Evolutionary conservation across 2,113 vertebrate genomes (phyloP).

Genomic region (Delphinapterus leucas): DNA sequence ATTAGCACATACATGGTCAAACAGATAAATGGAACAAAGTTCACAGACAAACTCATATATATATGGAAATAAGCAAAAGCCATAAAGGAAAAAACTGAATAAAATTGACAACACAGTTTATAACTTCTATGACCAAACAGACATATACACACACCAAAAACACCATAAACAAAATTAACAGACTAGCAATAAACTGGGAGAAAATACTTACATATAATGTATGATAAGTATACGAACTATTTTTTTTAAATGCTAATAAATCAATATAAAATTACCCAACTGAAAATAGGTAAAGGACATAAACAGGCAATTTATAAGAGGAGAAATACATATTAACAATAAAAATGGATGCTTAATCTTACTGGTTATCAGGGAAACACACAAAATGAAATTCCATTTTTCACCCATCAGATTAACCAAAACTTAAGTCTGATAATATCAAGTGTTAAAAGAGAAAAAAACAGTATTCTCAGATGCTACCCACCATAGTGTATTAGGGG

Average conservation of each 20-base stretch:
- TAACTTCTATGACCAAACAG: background rate
- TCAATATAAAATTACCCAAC: background rate
- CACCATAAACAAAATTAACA: background rate
- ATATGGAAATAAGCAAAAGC: background rate
- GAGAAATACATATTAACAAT: background rate
- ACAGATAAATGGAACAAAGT: background rate
- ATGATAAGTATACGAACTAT: background rate
- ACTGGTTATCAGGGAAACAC: background rate
- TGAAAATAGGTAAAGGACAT: background rate
- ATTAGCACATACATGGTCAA: background rate
- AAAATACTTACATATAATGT: background rate
- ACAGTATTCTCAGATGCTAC: background rate
- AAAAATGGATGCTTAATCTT: background rate
- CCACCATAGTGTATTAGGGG: background rate
- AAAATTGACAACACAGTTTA: background rate
- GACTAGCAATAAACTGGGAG: background rate
- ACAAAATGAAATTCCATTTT: background rate
- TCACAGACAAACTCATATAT: background rate
- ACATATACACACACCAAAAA: background rate
- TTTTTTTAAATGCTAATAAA: background rate
- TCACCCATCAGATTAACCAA: background rate
- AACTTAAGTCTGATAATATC: background rate
- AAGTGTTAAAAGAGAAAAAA: background rate
- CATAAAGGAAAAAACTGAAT: background rate
- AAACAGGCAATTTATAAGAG: background rate